Evolutionary conservation across 2,113 vertebrate species (phyloP).

Genomic region (Laterallus jamaicensis): DNA sequence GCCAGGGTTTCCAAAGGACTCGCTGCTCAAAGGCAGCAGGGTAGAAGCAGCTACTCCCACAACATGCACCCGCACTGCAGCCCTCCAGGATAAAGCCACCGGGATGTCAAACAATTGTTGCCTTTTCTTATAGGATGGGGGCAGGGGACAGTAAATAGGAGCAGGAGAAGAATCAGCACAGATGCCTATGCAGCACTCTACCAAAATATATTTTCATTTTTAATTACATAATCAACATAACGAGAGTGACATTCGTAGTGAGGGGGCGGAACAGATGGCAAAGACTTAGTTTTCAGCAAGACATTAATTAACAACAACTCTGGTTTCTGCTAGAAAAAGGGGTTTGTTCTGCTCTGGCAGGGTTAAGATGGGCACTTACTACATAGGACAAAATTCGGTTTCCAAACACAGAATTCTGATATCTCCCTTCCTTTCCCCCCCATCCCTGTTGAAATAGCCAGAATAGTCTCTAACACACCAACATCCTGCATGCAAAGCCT

Average conservation of each 20-base stretch:
- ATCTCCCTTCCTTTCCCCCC: neutral
- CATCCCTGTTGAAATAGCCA: neutral
- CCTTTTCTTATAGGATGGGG: neutral
- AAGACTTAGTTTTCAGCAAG: slow-evolving; percentile 41
- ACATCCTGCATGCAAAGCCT: neutral
- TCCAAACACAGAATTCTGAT: neutral
- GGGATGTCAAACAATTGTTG: neutral
- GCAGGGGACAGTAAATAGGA: neutral
- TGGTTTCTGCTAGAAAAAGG: neutral
- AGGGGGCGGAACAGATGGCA: slow-evolving; percentile 70
- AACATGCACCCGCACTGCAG: neutral
- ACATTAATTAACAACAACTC: slow-evolving; percentile 41
- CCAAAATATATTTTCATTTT: slow-evolving; percentile 67
- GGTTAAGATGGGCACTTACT: neutral
- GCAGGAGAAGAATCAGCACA: slow-evolving; percentile 8
- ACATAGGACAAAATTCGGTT: neutral
- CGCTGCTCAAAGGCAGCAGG: neutral
- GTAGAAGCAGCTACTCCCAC: neutral
- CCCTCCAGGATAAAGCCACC: neutral
- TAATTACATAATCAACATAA: slow-evolving; percentile 66
- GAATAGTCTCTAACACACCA: neutral
- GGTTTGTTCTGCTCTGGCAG: neutral
- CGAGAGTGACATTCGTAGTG: slow-evolving; percentile 36
- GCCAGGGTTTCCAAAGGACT: neutral
- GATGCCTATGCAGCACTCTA: slow-evolving; percentile 49